Base-by-base conservation (phyloP, 2,113 vertebrate species). In the Penelope pileata region DNA sequence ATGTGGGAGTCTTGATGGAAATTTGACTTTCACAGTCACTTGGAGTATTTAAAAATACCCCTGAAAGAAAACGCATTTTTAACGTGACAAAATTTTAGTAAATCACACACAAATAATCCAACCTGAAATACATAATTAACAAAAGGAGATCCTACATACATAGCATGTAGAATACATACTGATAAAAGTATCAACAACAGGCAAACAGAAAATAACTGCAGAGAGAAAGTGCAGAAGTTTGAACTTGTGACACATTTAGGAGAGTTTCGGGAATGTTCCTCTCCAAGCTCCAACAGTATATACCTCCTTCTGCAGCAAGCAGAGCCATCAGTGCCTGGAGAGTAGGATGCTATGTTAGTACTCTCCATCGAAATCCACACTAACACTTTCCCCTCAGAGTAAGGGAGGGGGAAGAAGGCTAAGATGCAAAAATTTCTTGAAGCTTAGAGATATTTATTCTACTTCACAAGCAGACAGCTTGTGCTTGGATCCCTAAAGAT, bases 361-460 rank as follows among this genome's bases (percentile, higher is more conserved):
- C 43, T 88, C 4, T 6, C 36, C 59, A 72, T 27, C 1, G 5
- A 76, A 45, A 74, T 53, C 76, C 58, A 80, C 76, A 50, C 26
- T 3, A 47, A 24, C 6, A 50, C 10, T 64, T 75, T 27, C 12
- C 43, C 24, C 43, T 48, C 36, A 29, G 56, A 80, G 22, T 43
- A 85, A 69, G 26, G 62, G n/a, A 74, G 40, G 3, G 18, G 22
- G 11, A 80, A 51, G 34, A 30, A 43, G n/a, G 24, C 4, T 1
- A 74, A 86, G 34, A 86, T 24, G 22, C 23, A 78, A 53, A 90
- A 42, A 84, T 88, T 75, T 67, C 76, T 73, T 78, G 48, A 75
- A 59, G 60, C 76, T 88, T 86, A 60, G 34, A 90, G 93, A 94
- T 78, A 96, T 58, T 91, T 62, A 82, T 86, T 84, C 75, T 43